Percentiles rank a stretch among this genome's conserved stretches.
Evolutionary conservation across 2,888 invertebrate genomes (phyloP).

Genomic region (Hyles lineata): DNA sequence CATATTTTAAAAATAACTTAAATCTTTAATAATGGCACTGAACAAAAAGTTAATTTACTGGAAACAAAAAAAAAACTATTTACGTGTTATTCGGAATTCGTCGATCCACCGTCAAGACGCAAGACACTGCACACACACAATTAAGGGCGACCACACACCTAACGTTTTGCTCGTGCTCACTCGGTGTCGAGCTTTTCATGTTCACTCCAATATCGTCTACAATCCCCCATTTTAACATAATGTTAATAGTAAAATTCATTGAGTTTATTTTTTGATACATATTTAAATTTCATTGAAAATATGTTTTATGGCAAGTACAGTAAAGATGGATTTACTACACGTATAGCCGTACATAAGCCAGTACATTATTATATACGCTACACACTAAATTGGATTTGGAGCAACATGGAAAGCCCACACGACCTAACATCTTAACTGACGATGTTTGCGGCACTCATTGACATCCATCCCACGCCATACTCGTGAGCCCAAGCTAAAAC

Average conservation of each 20-base stretch:
- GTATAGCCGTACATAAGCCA: not conserved
- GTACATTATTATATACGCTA: not conserved
- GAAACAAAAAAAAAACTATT: constrained; percentile 14
- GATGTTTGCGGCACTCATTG: constrained; percentile 22
- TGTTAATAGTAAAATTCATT: too few relatives aligned
- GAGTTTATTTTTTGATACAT: too few relatives aligned
- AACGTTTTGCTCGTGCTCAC: constrained; percentile 38
- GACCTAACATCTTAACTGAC: not conserved
- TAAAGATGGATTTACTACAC: not conserved
- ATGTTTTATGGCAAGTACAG: too few relatives aligned
- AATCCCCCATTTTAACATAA: too few relatives aligned
- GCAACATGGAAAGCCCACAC: constrained; percentile 18
- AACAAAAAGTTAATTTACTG: constrained; percentile 59
- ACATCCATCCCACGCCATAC: constrained; percentile 9
- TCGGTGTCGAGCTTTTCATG: constrained; percentile 8
- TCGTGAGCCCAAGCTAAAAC: constrained; percentile 21
- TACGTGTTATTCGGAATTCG: constrained; percentile 53
- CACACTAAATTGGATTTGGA: not conserved
- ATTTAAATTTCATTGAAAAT: too few relatives aligned
- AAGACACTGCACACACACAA: constrained; percentile 58
- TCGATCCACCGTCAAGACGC: constrained; percentile 69
- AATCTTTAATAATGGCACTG: constrained; percentile 82
- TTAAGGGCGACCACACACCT: constrained; percentile 40
- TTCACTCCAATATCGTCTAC: not conserved
- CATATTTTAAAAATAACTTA: constrained; percentile 81